phyloP scores from a whole-genome alignment of 2,113 vertebrate genomes.

The Progne subis region DNA sequence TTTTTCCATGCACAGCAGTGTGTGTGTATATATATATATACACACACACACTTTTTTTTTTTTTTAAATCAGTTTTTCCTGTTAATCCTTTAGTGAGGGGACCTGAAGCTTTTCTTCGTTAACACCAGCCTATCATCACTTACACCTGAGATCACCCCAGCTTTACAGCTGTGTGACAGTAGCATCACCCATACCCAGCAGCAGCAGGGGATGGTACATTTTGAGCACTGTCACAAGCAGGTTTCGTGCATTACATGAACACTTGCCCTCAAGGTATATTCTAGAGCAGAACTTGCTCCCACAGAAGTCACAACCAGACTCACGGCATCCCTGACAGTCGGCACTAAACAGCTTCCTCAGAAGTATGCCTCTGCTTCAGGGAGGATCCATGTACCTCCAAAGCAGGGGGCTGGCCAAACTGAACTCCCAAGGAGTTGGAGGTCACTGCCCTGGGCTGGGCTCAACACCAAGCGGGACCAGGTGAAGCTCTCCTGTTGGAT shows the following conservation, averaged over 20 bases:
- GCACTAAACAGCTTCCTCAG: background rate
- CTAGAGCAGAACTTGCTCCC: background rate
- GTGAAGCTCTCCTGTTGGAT: background rate
- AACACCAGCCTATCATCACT: background rate
- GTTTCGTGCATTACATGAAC: rapidly evolving
- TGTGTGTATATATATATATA: too few species aligned
- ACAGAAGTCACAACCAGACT: background rate
- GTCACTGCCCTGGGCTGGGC: background rate
- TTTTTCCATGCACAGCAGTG: background rate
- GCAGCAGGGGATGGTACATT: rapidly evolving
- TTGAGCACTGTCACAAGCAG: rapidly evolving
- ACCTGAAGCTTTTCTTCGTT: background rate
- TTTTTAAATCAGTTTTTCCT: background rate
- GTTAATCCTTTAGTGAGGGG: background rate
- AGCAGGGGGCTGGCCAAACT: background rate
- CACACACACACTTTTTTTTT: too few species aligned
- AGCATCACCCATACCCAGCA: background rate
- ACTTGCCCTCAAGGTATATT: background rate
- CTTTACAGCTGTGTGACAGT: background rate
- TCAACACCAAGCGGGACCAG: background rate
- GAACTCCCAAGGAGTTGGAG: rapidly evolving
- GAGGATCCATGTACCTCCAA: rapidly evolving
- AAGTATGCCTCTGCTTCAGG: background rate
- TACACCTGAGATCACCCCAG: background rate
- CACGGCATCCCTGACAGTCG: background rate